Conservation (phyloP, 2,797 vertebrate genomes). For the Paratrypauchen microcephalus region DNA sequence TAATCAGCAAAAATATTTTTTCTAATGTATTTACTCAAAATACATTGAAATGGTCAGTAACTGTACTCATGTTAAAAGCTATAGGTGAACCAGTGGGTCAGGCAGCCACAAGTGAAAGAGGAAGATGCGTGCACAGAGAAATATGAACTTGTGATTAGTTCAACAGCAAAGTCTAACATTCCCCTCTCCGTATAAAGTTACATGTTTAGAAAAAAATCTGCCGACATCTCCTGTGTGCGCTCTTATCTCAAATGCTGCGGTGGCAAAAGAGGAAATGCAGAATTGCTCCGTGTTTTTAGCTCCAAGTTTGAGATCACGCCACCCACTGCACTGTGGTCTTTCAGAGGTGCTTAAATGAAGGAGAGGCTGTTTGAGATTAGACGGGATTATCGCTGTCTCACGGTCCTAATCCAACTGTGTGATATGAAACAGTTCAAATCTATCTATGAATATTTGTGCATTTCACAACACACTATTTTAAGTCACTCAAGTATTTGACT, state of each 20-base stretch:
- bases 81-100: not conserved
- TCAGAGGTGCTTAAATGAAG: conserved; percentile 6
- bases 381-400: conserved; percentile 5
- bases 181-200: not conserved
- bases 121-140: conserved; percentile 7
- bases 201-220: conserved; percentile 5
- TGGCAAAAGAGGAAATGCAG: conserved; percentile 8
- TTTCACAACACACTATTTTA: not conserved
- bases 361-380: conserved; percentile 2
- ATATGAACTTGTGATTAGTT: conserved; percentile 13
- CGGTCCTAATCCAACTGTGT: not conserved
- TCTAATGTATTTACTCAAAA: no score
- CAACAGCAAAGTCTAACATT: conserved; percentile 7
- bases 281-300: not conserved
- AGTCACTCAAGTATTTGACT: not conserved
- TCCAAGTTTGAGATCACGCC: not conserved
- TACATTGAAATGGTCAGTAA: not conserved
- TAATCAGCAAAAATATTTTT: no score
- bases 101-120: not conserved
- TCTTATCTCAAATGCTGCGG: conserved; percentile 2
- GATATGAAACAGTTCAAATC: not conserved
- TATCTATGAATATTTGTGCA: not conserved
- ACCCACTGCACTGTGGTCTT: not conserved
- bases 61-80: not conserved
- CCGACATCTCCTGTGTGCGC: conserved; percentile 1